Percentiles rank a stretch among this genome's conserved stretches.
Conservation (phyloP, 2,797 vertebrate species). For the Microchirus variegatus region DNA sequence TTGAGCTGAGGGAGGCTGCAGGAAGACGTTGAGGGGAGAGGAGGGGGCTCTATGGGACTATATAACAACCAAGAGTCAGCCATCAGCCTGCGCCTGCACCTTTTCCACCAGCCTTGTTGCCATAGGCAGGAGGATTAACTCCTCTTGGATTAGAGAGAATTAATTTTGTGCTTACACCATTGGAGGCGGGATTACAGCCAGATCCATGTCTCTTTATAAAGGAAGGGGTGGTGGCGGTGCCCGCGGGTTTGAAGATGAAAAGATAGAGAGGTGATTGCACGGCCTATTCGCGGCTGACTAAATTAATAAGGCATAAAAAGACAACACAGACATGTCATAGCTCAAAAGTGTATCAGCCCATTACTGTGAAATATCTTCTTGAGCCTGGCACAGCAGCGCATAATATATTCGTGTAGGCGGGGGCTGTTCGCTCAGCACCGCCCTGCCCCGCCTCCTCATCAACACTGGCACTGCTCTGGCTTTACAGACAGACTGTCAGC, state of each 20-base stretch:
- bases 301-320: slow-evolving; percentile 18
- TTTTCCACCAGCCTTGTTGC: slow-evolving; percentile 56
- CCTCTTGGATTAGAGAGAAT: slow-evolving; percentile 83
- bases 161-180: slow-evolving; percentile 86
- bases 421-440: slow-evolving; percentile 23
- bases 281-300: slow-evolving; percentile 18
- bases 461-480: slow-evolving; percentile 24
- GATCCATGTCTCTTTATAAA: slow-evolving; percentile 76
- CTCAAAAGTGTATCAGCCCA: slow-evolving; percentile 1
- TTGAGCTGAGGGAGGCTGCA: slow-evolving; percentile 46
- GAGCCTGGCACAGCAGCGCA: slow-evolving; percentile 15
- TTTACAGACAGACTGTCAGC: slow-evolving; percentile 38
- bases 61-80: slow-evolving; percentile 66
- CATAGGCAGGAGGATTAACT: slow-evolving; percentile 82
- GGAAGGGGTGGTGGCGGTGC: slow-evolving; percentile 48
- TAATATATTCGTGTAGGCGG: slow-evolving; percentile 20
- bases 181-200: slow-evolving; percentile 81
- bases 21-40: slow-evolving; percentile 16
- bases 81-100: slow-evolving; percentile 56
- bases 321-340: slow-evolving; percentile 14
- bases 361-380: slow-evolving; percentile 12
- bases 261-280: slow-evolving; percentile 51
- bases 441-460: slow-evolving; percentile 30
- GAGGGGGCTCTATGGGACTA: slow-evolving; percentile 32
- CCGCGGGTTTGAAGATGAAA: slow-evolving; percentile 53